Percentiles rank a stretch among this genome's conserved stretches.
Conservation (phyloP, 2,888 invertebrate genomes). For the Exocentrus adspersus region DNA sequence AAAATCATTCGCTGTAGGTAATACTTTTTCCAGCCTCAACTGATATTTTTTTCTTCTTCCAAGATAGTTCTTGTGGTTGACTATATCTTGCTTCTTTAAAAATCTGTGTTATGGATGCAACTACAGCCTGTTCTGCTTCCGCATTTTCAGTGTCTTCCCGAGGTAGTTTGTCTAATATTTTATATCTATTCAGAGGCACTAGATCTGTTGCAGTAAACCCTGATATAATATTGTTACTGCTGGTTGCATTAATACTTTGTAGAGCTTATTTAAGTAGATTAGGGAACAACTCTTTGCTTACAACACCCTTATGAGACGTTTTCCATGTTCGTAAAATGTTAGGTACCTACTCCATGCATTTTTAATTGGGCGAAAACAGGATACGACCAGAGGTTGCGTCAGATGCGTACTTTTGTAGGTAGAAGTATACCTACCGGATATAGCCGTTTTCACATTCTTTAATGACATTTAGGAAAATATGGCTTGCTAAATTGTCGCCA, state of each 20-base stretch:
- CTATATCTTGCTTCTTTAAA: conserved; percentile 15
- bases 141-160: conserved; percentile 9
- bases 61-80: neutral
- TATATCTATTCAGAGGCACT: conserved; percentile 14
- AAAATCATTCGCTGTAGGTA: conserved; percentile 1
- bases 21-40: conserved; percentile 25
- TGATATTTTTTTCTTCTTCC: conserved; percentile 16
- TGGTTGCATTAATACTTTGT: conserved; percentile 8
- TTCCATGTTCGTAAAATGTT: neutral
- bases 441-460: conserved; percentile 8
- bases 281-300: neutral
- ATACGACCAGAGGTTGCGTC: conserved; percentile 14
- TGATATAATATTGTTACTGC: conserved; percentile 18
- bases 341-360: neutral
- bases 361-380: conserved; percentile 12
- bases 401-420: conserved; percentile 19
- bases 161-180: conserved; percentile 18
- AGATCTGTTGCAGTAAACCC: conserved; percentile 19
- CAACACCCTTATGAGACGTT: neutral
- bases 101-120: conserved; percentile 11
- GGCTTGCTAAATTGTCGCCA: conserved; percentile 9
- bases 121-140: neutral
- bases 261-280: neutral
- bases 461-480: conserved; percentile 12
- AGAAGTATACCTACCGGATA: conserved; percentile 6